Evolutionary conservation across 2,888 invertebrate genomes (phyloP).

Genomic region (Hyppa rectilinea): DNA sequence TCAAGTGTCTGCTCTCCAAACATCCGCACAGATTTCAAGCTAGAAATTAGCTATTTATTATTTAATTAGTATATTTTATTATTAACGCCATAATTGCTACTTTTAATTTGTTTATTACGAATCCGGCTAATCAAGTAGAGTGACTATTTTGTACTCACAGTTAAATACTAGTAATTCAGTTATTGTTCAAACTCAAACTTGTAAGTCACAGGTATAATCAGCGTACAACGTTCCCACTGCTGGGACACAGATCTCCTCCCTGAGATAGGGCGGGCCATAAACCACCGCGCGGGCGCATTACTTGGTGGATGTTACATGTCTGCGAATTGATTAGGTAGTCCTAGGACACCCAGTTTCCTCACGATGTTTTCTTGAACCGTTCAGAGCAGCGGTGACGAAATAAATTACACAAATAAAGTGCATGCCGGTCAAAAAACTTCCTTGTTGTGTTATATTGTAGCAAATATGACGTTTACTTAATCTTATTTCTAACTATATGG

Average conservation of each 20-base stretch:
- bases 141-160: neutral
- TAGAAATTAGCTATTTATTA: conserved; percentile 35
- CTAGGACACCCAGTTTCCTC: neutral
- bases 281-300: neutral
- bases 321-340: neutral
- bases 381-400: neutral
- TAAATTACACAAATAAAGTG: neutral
- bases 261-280: neutral
- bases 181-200: neutral
- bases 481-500: conserved; percentile 12
- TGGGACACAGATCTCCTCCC: neutral
- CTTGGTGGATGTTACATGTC: neutral
- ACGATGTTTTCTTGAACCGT: neutral
- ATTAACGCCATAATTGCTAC: conserved; percentile 30
- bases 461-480: conserved; percentile 36
- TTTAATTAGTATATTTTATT: conserved; percentile 15
- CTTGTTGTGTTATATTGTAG: neutral
- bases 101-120: neutral
- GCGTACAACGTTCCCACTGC: neutral
- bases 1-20: conserved; percentile 20
- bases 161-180: neutral
- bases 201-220: neutral
- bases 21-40: conserved; percentile 24
- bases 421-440: neutral
- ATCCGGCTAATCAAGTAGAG: neutral